Evolutionary conservation across 2,888 invertebrate species (phyloP), one percentile per base, ranked within the genome.

Genomic region (Chrysodeixis includens): DNA sequence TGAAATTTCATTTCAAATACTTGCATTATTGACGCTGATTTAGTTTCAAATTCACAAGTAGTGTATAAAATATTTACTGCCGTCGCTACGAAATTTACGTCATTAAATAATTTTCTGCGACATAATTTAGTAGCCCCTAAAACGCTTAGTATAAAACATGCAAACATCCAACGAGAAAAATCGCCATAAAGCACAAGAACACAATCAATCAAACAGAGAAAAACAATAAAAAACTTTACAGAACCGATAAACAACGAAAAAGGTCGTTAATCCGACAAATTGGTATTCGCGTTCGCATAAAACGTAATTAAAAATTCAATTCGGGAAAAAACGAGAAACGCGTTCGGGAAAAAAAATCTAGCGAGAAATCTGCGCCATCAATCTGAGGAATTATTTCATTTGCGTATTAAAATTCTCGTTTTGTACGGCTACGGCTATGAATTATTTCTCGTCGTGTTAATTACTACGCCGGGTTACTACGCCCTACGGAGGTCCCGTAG

Each of bases 361-460:
- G 86, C 82, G 88, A 86, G 89, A 84, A 88, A 89, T 90, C 88
- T 90, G 76, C 89, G 91, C 93, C 95, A 95, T 95, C 94, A 94
- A 95, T 95, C 93, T 91, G 90, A 91, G 87, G 90, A 91, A 92
- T 94, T 94, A 94, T 95, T 95, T 94, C 94, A 94, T 95, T 94
- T 93, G 90, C 90, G 93, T 93, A 93, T 95, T 94, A 94, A 94
- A 94, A 90, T 93, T 89, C 92, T 91, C 92, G 93, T 93, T 94
- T 93, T 94, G 93, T 92, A 91, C 91, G 91, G 89, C 86, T 92
- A 91, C 91, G 91, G 89, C 86, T 86, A 85, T 93, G 92, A 94
- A 93, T 93, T 93, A 94, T 93, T 91, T 85, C 88, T 82, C 87
- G 86, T 86, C 86, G 89, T 85, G 91, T 94, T 94, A 93, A 94